A percentile compares a stretch with the other conserved stretches of the same genome.
phyloP scores from a whole-genome alignment of 2,113 vertebrate species.

The Gymnocephalus cernua region DNA sequence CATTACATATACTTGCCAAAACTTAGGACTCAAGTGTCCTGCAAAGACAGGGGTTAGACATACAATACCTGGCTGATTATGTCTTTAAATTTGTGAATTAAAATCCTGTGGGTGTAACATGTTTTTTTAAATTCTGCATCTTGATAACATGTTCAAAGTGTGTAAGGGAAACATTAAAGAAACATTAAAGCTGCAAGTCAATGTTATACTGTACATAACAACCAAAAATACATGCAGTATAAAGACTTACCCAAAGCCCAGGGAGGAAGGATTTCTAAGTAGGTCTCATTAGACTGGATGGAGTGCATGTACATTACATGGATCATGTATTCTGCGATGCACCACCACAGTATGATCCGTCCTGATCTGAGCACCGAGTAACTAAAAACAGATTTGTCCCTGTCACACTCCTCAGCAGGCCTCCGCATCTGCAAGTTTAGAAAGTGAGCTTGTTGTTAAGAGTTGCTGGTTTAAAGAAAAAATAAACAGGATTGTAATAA shows the following conservation, averaged over 20 bases:
- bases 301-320: constrained; percentile 95
- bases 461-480: not conserved
- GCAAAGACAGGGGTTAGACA: not conserved
- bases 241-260: constrained; percentile 92
- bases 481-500: not conserved
- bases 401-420: constrained; percentile 63
- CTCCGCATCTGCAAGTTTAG: constrained; percentile 85
- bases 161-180: not conserved
- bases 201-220: not conserved
- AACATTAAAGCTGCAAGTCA: constrained; percentile 13
- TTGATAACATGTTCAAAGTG: constrained; percentile 9
- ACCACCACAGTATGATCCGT: constrained; percentile 92
- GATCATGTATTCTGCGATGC: constrained; percentile 91
- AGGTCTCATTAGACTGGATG: constrained; percentile 88
- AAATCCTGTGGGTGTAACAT: constrained; percentile 5
- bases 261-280: constrained; percentile 88
- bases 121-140: constrained; percentile 40
- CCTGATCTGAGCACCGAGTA: constrained; percentile 77
- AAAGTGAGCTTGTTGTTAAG: constrained; percentile 20
- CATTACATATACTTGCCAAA: not conserved
- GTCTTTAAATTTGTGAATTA: not conserved
- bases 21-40: not conserved
- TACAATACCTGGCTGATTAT: not conserved
- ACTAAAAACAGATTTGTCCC: constrained; percentile 56
- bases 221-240: constrained; percentile 5